phyloP scores from a whole-genome alignment of 2,113 vertebrate species.

The Daboia siamensis region DNA sequence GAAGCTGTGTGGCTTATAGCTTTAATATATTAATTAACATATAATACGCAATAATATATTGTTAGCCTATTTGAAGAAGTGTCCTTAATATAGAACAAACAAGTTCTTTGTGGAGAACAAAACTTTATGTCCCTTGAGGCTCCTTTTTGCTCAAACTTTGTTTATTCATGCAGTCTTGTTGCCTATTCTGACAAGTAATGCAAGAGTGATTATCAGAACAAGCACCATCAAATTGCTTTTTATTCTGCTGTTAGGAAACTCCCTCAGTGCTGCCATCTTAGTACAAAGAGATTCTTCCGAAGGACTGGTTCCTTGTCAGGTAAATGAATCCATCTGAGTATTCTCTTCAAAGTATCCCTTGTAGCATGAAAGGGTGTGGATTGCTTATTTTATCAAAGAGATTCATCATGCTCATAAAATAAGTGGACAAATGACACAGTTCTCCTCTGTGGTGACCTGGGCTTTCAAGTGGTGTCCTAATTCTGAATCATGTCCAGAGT shows the following conservation, averaged over 20 bases:
- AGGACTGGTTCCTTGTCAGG: background rate
- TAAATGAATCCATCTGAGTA: background rate
- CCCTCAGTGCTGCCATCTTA: background rate
- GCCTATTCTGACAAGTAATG: background rate
- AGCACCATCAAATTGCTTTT: background rate
- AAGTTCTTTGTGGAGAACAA: background rate
- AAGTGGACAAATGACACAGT: background rate
- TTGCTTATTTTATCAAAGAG: background rate
- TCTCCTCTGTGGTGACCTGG: background rate
- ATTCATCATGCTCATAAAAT: background rate
- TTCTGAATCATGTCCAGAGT: background rate
- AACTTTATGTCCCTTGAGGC: background rate
- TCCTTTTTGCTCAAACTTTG: background rate
- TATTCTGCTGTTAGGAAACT: background rate
- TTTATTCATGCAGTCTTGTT: background rate
- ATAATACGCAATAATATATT: background rate
- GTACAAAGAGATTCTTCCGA: background rate
- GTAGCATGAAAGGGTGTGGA: background rate
- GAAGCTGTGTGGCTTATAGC: background rate
- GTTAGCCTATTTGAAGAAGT: background rate
- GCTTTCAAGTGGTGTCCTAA: background rate
- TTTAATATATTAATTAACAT: background rate
- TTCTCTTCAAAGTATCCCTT: background rate
- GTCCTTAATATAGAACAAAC: background rate
- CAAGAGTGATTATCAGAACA: background rate